Evolutionary conservation across 2,888 invertebrate genomes (phyloP), one percentile per base, ranked within the genome.

Genomic region (Rugalucina vietnamica): DNA sequence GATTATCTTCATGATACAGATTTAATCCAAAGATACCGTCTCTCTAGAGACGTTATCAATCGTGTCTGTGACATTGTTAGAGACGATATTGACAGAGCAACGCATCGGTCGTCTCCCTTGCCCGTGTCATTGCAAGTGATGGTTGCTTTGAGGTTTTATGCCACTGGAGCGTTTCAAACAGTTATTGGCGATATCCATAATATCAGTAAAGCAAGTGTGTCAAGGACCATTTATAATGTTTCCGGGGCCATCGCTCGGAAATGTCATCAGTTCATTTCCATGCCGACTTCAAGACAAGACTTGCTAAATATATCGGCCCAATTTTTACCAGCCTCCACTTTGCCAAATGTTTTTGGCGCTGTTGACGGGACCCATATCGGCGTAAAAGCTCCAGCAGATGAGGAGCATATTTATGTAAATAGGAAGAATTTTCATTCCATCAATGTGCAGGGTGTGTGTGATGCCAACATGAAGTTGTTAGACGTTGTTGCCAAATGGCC

Each of bases 381-480:
- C 27, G 29, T 76, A 1, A 76, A 34, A 21, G 27, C 65, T 29
- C 76, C 69, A 24, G 29, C 34, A 27, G 76, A 39, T 54, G 70
- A 80, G 49, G 80, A 80, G 24, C 80, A 75, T 50, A 0, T 80
- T 5, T 75, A 80, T 34, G 74, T 80, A 21, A 69, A 32, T 12
- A 73, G 74, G 69, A 80, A 80, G 21, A 69, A 49, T 0, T 75
- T n/a, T 39, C 80, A 80, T 49, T 43, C 75, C 21, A 75, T 80
- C n/a, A 79, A 80, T 37, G 70, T 75, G 2, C 75, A 75, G 37
- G 76, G 60, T 3, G 27, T 76, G n/a, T 76, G 76, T 76, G 60
- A 60, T 39, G 24, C n/a, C 29, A n/a, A 36, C 29, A 37, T 5
- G 1, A 39, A 32, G 12, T 76, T 36, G 32, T 32, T 76, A 27